These are phyloP conservation scores for Perizoma flavofasciatum DNA, from an alignment of 2,888 invertebrate species.

Conservation along the genomic window DNA sequence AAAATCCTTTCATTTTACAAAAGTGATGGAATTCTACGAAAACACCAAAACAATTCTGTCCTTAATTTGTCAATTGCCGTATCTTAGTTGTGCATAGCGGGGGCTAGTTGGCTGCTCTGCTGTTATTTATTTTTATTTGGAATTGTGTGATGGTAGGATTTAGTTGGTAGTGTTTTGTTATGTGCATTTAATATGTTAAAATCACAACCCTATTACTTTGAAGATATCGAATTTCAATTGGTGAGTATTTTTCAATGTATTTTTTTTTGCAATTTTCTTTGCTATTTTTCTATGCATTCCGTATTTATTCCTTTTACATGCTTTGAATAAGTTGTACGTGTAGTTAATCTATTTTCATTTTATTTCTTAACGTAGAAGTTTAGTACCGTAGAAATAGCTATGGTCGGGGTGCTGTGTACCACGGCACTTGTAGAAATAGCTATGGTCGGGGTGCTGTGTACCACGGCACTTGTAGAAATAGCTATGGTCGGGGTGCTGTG, in stretches of 20 bases:
- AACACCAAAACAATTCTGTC: neutral
- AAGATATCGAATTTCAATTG: slow-evolving; percentile 47
- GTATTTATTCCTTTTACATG: too few species aligned
- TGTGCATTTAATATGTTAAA: slow-evolving; percentile 30
- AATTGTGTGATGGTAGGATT: neutral
- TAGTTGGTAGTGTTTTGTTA: neutral
- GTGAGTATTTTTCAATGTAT: slow-evolving; percentile 41
- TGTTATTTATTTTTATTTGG: neutral
- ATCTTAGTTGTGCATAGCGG: slow-evolving; percentile 7
- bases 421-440: too few species aligned
- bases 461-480: too few species aligned
- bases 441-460: too few species aligned
- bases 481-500: too few species aligned
- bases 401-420: too few species aligned
- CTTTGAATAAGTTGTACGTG: too few species aligned
- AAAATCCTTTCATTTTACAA: slow-evolving; percentile 6
- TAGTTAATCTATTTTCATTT: too few species aligned
- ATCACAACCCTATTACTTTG: slow-evolving; percentile 39
- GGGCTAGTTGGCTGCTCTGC: slow-evolving; percentile 14
- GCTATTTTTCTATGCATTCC: neutral
- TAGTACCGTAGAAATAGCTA: too few species aligned
- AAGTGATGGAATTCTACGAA: slow-evolving; percentile 17
- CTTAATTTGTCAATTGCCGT: slow-evolving; percentile 5
- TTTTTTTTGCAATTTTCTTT: neutral
- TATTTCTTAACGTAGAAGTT: too few species aligned